phyloP scores from a whole-genome alignment of 35 echinoderm and acorn worm genomes.

The Ophiothrix spiculata region DNA sequence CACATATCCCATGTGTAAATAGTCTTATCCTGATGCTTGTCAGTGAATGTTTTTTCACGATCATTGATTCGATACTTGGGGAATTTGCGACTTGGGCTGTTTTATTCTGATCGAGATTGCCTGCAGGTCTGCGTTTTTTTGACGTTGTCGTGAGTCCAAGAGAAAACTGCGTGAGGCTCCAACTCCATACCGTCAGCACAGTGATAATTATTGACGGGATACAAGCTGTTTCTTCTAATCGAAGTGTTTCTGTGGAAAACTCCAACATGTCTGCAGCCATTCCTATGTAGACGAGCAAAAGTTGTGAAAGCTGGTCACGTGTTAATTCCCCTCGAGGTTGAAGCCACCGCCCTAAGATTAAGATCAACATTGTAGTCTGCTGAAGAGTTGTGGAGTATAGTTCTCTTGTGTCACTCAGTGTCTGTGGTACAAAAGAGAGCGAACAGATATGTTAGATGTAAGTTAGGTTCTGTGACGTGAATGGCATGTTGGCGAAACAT shows the following conservation, averaged over 20 bases:
- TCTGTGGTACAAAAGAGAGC: not conserved
- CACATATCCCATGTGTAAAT: slow-evolving; percentile 41
- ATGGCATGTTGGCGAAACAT: not conserved
- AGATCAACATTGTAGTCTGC: slow-evolving; percentile 47
- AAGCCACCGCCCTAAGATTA: slow-evolving; percentile 71
- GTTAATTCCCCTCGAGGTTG: slow-evolving; percentile 59
- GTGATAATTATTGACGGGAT: slow-evolving; percentile 15
- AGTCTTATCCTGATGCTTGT: slow-evolving; percentile 1
- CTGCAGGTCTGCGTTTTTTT: slow-evolving; percentile 52
- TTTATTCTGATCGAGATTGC: slow-evolving; percentile 26
- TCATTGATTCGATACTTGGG: slow-evolving; percentile 15
- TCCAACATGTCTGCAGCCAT: slow-evolving; percentile 79
- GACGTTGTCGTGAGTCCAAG: slow-evolving; percentile 59
- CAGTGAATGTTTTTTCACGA: slow-evolving; percentile 23
- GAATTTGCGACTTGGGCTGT: slow-evolving; percentile 21
- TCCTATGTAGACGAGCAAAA: slow-evolving; percentile 73
- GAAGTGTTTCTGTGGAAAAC: slow-evolving; percentile 57
- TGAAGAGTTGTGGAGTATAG: slow-evolving; percentile 43
- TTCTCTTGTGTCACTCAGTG: not conserved
- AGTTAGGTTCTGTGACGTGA: not conserved
- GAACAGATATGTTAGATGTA: not conserved
- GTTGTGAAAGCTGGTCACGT: slow-evolving; percentile 73
- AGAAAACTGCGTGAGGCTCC: slow-evolving; percentile 65
- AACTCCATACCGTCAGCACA: slow-evolving; percentile 45
- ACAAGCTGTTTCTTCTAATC: slow-evolving; percentile 35